Evolutionary conservation across 2,888 invertebrate genomes (phyloP).

Genomic region (Aporophyla lueneburgensis): DNA sequence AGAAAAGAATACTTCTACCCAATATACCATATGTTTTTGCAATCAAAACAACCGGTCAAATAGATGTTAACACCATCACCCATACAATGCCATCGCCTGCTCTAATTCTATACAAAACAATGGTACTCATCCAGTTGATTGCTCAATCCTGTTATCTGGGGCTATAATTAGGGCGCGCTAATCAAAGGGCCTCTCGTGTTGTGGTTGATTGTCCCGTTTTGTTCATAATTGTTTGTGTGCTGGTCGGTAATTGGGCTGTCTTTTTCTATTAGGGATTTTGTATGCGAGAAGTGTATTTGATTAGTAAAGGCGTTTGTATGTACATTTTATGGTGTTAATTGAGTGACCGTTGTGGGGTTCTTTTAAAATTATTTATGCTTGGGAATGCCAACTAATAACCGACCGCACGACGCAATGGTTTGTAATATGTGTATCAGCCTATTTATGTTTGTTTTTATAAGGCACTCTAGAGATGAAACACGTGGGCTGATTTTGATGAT

Average conservation of each 20-base stretch:
- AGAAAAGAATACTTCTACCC: background rate
- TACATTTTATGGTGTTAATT: too few species aligned
- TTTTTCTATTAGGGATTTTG: background rate
- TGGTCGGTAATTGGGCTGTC: slow-evolving; percentile 5
- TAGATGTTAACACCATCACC: too few species aligned
- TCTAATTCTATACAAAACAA: slow-evolving; percentile 21
- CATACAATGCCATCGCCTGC: slow-evolving; percentile 3
- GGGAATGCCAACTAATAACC: too few species aligned
- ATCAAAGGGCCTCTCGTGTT: slow-evolving; percentile 41
- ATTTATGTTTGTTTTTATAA: too few species aligned
- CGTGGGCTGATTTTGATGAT: too few species aligned
- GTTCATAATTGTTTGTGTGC: slow-evolving; percentile 4
- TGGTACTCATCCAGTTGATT: slow-evolving; percentile 34
- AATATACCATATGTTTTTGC: too few species aligned
- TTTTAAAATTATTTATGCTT: too few species aligned
- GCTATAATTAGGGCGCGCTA: slow-evolving; percentile 44
- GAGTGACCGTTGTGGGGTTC: too few species aligned
- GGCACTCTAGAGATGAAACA: too few species aligned
- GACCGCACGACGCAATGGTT: too few species aligned
- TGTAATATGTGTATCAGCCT: too few species aligned
- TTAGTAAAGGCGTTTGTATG: background rate
- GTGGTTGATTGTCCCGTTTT: slow-evolving; percentile 2
- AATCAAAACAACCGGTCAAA: slow-evolving; percentile 17
- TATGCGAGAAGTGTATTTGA: background rate
- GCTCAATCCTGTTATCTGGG: slow-evolving; percentile 50